Base-by-base conservation (phyloP, 2,888 invertebrate genomes). In the Achlya flavicornis region DNA sequence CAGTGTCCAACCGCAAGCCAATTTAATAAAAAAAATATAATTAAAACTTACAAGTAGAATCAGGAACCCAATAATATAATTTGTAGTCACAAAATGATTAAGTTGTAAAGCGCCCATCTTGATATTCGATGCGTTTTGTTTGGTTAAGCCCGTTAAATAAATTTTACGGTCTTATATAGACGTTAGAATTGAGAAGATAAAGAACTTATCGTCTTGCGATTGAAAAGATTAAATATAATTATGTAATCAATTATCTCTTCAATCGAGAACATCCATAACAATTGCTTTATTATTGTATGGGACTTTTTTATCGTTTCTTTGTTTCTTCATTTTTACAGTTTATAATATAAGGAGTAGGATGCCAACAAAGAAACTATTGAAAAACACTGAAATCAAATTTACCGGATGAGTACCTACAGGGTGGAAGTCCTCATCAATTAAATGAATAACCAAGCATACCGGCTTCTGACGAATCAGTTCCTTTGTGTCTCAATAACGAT, bases 141-240 rank as follows among this genome's bases (percentile, higher is more conserved):
- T 75, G 63, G 63, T 64, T 76, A 79, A 84, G 81, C 79, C 77
- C 73, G 38, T 66, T 53, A 26, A 43, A 64, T 63, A 62, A 61
- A 66, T 70, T 62, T 32, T 35, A 32, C 3, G 35, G 53, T 63
- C 63, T 72, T 72, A 68, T 71, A 72, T 71, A 67, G 63, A 48
- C 63, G 71, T 70, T 65, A 70, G 66, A 70, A 77, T 64, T 68
- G 66, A 60, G 65, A 60, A 68, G 67, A 74, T 69, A 73, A 71
- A 67, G 41, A 48, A 61, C 64, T 75, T 76, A 76, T 69, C 67
- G 62, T 32, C 12, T 64, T 57, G 72, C 72, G 59, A 53, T 66
- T 53, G 58, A 60, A 63, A 46, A 64, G 83, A 82, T 83, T 78
- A 64, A 71, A 64, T 81, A 80, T 79, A 76, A 41, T 80, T 72